Conservation (phyloP, 2,113 vertebrate species). For the Indri indri region DNA sequence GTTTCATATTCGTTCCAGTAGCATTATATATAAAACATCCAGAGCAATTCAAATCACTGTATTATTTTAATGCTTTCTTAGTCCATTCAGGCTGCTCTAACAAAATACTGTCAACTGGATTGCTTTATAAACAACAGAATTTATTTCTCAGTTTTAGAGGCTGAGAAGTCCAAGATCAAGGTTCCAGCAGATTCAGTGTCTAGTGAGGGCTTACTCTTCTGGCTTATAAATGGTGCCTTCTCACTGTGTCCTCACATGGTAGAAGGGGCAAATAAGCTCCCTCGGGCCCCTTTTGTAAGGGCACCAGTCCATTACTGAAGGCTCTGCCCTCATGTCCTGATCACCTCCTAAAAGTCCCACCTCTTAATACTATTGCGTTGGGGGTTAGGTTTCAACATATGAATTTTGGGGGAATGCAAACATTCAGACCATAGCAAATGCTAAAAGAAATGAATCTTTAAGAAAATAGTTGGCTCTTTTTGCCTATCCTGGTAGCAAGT, state of each 20-base stretch:
- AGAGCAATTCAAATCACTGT: not conserved
- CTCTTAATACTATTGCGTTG: not conserved
- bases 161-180: not conserved
- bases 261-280: not conserved
- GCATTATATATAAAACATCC: not conserved
- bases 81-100: not conserved
- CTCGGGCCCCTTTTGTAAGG: not conserved
- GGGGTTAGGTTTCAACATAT: not conserved
- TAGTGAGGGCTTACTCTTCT: not conserved
- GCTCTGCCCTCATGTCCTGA: not conserved
- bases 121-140: not conserved
- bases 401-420: not conserved
- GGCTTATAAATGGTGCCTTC: not conserved
- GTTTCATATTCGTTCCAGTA: not conserved
- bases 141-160: not conserved
- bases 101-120: not conserved
- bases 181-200: not conserved
- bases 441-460: conserved; percentile 2
- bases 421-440: not conserved
- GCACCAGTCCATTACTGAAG: not conserved
- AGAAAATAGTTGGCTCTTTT: not conserved
- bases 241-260: not conserved
- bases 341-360: not conserved
- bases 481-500: not conserved
- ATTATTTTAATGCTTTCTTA: not conserved